Conservation (phyloP, 2,888 invertebrate genomes). For the Sinopyrophorus schimmeli region DNA sequence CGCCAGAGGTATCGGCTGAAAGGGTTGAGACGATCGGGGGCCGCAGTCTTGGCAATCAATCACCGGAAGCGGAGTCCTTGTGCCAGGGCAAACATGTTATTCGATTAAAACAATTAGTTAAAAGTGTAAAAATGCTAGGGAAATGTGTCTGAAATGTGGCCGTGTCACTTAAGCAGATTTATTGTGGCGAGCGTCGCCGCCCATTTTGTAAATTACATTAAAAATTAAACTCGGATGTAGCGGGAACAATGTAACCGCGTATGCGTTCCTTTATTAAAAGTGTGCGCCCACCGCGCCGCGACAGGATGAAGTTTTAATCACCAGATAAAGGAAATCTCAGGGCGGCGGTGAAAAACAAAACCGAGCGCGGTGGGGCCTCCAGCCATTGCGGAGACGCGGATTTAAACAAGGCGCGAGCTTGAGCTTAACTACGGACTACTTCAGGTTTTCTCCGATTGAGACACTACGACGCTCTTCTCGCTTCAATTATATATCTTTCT, state of each 20-base stretch:
- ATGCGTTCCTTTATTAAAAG: constrained; percentile 53
- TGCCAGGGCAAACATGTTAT: constrained; percentile 41
- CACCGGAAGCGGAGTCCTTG: constrained; percentile 35
- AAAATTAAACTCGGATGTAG: constrained; percentile 49
- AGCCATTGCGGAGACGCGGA: constrained; percentile 46
- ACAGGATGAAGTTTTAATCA: constrained; percentile 58
- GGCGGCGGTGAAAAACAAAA: constrained; percentile 53
- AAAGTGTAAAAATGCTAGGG: constrained; percentile 36
- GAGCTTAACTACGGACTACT: constrained; percentile 18
- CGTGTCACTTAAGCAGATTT: constrained; percentile 36
- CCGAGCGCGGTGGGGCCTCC: constrained; percentile 44
- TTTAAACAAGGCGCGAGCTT: constrained; percentile 36
- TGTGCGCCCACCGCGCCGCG: constrained; percentile 52
- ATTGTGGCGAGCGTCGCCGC: constrained; percentile 38
- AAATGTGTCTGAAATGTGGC: constrained; percentile 32
- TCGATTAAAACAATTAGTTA: constrained; percentile 49
- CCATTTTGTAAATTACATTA: constrained; percentile 52
- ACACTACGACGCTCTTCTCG: constrained; percentile 9
- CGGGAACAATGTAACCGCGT: constrained; percentile 47
- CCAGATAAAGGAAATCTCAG: constrained; percentile 56
- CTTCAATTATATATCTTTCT: constrained; percentile 15
- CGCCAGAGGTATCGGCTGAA: constrained; percentile 45
- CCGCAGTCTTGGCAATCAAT: constrained; percentile 39
- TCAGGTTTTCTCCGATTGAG: constrained; percentile 11
- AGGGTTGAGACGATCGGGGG: constrained; percentile 39